Percentiles rank a stretch among this genome's conserved stretches.
Evolutionary conservation across 2,113 vertebrate species (phyloP).

Genomic region (Actenoides hombroni): DNA sequence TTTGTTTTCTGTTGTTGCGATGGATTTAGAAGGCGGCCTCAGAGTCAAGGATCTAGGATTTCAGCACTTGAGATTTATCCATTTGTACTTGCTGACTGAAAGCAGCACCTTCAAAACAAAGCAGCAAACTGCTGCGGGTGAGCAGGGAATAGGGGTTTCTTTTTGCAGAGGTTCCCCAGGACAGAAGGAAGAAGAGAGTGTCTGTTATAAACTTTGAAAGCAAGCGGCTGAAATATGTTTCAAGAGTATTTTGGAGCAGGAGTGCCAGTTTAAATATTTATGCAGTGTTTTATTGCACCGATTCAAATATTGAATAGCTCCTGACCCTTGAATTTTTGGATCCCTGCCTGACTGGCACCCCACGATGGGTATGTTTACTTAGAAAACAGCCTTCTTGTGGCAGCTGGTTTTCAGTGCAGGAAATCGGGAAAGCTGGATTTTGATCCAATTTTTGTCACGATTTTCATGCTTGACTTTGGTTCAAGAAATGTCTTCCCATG

Average conservation of each 20-base stretch:
- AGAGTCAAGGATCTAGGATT: slow-evolving; percentile 22
- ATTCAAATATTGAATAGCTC: slow-evolving; percentile 47
- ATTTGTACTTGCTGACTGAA: slow-evolving; percentile 28
- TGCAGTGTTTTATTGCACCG: slow-evolving; percentile 51
- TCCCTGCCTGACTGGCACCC: slow-evolving; percentile 30
- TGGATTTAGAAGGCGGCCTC: not conserved
- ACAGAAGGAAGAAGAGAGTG: slow-evolving; percentile 27
- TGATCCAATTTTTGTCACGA: not conserved
- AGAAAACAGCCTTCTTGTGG: slow-evolving; percentile 11
- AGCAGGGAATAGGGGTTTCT: not conserved
- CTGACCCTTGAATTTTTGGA: slow-evolving; percentile 54
- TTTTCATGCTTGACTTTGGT: not conserved
- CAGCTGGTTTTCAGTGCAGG: slow-evolving; percentile 24
- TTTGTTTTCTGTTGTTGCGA: not conserved
- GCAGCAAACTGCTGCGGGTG: slow-evolving; percentile 12
- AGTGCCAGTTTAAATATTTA: slow-evolving; percentile 71
- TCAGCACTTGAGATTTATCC: slow-evolving; percentile 10
- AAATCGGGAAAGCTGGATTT: not conserved
- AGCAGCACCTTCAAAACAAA: slow-evolving; percentile 13
- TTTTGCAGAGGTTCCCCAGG: not conserved
- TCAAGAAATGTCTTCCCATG: not conserved
- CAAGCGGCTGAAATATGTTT: slow-evolving; percentile 32
- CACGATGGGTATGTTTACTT: slow-evolving; percentile 14
- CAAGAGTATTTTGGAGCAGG: slow-evolving; percentile 56
- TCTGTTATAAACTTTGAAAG: slow-evolving; percentile 57